phyloP scores from a whole-genome alignment of 2,888 invertebrate genomes.

The Deilephila porcellus region DNA sequence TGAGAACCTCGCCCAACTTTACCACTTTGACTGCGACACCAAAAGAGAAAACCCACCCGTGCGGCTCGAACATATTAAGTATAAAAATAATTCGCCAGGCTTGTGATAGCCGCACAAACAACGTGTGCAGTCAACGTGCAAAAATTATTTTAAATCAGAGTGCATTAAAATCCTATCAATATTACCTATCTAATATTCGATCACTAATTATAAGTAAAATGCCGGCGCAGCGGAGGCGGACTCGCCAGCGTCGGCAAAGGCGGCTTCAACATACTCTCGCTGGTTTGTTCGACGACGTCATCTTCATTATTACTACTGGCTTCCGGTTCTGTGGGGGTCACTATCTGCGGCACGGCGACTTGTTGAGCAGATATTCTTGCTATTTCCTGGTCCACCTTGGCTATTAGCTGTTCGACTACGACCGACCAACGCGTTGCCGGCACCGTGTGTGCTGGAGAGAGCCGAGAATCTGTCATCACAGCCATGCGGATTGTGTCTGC shows the following conservation, averaged over 20 bases:
- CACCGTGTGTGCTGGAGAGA: constrained; percentile 87
- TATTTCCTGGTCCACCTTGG: constrained; percentile 72
- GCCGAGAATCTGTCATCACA: constrained; percentile 89
- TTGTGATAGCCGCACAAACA: too few relatives aligned
- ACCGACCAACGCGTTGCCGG: constrained; percentile 79
- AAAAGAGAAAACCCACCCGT: too few relatives aligned
- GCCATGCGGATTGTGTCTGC: constrained; percentile 86
- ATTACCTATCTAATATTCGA: not conserved
- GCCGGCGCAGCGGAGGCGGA: constrained; percentile 65
- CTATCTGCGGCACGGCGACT: constrained; percentile 1
- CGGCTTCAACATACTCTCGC: constrained; percentile 55
- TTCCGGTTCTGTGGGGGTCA: constrained; percentile 10
- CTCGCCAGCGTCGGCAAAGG: constrained; percentile 59
- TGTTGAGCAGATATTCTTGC: constrained; percentile 67
- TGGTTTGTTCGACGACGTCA: constrained; percentile 36
- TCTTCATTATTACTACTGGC: constrained; percentile 32
- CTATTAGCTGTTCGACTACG: constrained; percentile 69
- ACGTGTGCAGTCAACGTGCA: too few relatives aligned
- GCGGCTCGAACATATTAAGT: too few relatives aligned
- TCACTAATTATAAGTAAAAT: constrained; percentile 50
- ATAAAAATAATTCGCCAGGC: too few relatives aligned
- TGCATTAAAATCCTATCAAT: too few relatives aligned
- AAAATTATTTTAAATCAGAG: too few relatives aligned
- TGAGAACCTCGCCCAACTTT: not conserved
- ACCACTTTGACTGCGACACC: too few relatives aligned